Percentiles rank a stretch among this genome's conserved stretches.
Evolutionary conservation across 2,797 vertebrate species (phyloP).

Genomic region (Sebastes ruberrimus): DNA sequence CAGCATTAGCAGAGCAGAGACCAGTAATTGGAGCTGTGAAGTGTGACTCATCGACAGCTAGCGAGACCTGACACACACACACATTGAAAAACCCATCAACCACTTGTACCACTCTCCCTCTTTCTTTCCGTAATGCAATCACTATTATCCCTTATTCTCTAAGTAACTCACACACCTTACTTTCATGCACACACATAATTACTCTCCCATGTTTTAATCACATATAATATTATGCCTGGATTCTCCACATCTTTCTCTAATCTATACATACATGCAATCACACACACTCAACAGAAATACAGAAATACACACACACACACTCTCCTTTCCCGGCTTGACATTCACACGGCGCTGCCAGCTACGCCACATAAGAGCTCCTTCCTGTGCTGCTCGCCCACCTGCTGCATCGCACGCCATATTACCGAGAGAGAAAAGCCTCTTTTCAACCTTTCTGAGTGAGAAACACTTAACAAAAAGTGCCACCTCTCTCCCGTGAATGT

Average conservation of each 20-base stretch:
- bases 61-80: constrained; percentile 25
- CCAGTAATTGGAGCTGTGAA: constrained; percentile 61
- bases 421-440: constrained; percentile 32
- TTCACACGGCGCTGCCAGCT: constrained; percentile 46
- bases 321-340: constrained; percentile 41
- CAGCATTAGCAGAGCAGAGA: constrained; percentile 54
- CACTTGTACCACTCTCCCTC: constrained; percentile 17
- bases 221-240: neutral
- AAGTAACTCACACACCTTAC: constrained; percentile 10
- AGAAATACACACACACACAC: constrained; percentile 13
- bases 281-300: constrained; percentile 9
- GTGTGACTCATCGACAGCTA: constrained; percentile 60
- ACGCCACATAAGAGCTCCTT: constrained; percentile 50
- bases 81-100: constrained; percentile 17
- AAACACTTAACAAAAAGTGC: constrained; percentile 46
- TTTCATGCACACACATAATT: neutral
- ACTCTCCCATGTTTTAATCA: neutral
- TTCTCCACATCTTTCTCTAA: neutral
- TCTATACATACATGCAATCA: neutral
- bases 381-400: constrained; percentile 60
- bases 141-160: neutral
- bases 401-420: constrained; percentile 22
- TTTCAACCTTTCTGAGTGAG: constrained; percentile 53
- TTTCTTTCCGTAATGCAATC: neutral
- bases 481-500: constrained; percentile 9